Evolutionary conservation across 2,888 invertebrate genomes (phyloP).

Genomic region (Campopleginae sp.): DNA sequence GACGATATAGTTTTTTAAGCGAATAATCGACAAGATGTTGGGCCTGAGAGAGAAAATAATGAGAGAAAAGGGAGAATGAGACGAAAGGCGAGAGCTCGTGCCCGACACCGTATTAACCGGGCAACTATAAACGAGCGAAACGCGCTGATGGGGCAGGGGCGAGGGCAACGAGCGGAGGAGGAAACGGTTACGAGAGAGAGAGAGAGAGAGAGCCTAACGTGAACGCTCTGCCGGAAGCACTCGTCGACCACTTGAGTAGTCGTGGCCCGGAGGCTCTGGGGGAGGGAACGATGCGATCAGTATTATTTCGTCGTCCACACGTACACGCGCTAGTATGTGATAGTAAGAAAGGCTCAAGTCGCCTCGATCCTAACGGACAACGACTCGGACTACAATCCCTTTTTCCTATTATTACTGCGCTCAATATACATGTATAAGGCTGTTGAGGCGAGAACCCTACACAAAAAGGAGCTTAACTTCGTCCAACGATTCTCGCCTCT

Average conservation of each 20-base stretch:
- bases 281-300: slow-evolving; percentile 66
- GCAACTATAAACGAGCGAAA: slow-evolving; percentile 4
- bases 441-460: background rate
- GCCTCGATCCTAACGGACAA: background rate
- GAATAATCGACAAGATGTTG: background rate
- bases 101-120: slow-evolving; percentile 56
- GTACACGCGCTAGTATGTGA: background rate
- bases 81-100: slow-evolving; percentile 60
- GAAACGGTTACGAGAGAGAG: slow-evolving; percentile 71
- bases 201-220: slow-evolving; percentile 67
- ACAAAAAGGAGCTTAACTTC: slow-evolving; percentile 1
- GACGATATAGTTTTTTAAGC: background rate
- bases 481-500: slow-evolving; percentile 13
- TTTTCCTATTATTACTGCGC: slow-evolving; percentile 1
- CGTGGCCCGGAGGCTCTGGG: slow-evolving; percentile 54
- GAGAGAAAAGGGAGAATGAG: slow-evolving; percentile 3
- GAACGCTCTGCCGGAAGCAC: slow-evolving; percentile 73
- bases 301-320: slow-evolving; percentile 66
- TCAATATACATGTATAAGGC: background rate
- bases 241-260: slow-evolving; percentile 72
- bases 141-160: background rate
- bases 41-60: slow-evolving; percentile 14
- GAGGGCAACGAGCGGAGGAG: slow-evolving; percentile 55
- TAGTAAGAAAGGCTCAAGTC: slow-evolving; percentile 28
- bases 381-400: slow-evolving; percentile 3